A percentile compares a stretch with the other conserved stretches of the same genome.
These are phyloP conservation scores for Carcinoscorpius rotundicauda DNA, from an alignment of 1,140 invertebrate genomes.

Conservation along the genomic window DNA sequence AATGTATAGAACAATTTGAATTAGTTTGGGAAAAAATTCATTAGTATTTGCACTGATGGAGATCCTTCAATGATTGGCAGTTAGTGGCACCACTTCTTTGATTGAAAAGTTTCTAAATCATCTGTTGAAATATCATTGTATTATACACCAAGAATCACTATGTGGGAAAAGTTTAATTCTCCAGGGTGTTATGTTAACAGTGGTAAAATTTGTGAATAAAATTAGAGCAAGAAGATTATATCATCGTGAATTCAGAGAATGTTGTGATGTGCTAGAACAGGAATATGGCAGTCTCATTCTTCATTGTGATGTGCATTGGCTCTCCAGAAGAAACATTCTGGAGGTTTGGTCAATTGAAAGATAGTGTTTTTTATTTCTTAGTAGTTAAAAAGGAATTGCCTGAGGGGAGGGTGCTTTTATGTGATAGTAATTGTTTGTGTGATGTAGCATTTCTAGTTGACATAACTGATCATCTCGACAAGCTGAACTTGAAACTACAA, in stretches of 20 bases:
- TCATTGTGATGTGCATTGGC: background rate
- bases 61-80: too few relatives aligned
- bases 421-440: background rate
- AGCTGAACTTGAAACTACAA: background rate
- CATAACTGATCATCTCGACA: slow-evolving; percentile 1
- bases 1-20: too few relatives aligned
- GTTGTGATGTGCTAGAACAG: background rate
- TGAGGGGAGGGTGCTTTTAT: background rate
- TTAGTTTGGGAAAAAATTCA: too few relatives aligned
- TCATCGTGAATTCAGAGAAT: background rate
- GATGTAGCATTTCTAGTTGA: background rate
- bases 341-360: background rate
- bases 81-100: too few relatives aligned
- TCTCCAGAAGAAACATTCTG: background rate
- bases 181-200: too few relatives aligned
- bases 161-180: too few relatives aligned
- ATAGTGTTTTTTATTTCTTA: background rate
- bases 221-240: background rate
- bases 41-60: too few relatives aligned
- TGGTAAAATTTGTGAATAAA: too few relatives aligned
- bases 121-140: too few relatives aligned
- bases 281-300: background rate
- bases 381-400: background rate
- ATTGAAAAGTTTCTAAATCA: too few relatives aligned
- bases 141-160: too few relatives aligned